These are phyloP conservation scores for Drosophila orosa DNA, from an alignment of 1,140 invertebrate species.

Conservation along the genomic window DNA sequence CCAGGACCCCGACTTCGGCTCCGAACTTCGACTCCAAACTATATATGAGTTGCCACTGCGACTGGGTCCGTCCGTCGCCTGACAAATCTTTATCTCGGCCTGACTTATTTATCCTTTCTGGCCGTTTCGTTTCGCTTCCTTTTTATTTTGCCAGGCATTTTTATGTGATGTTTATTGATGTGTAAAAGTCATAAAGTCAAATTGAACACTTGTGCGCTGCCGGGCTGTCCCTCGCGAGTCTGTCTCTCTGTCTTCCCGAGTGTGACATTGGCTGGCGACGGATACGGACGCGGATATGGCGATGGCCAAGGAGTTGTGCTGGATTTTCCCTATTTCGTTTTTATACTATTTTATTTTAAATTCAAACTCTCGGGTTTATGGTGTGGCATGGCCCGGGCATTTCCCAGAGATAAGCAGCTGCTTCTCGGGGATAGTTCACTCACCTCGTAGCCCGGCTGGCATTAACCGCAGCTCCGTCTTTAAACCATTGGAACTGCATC, in stretches of 20 bases:
- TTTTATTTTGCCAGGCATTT: slow-evolving; percentile 72
- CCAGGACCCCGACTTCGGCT: slow-evolving; percentile 11
- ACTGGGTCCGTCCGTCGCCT: slow-evolving; percentile 23
- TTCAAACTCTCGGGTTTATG: slow-evolving; percentile 14
- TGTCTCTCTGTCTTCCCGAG: slow-evolving; percentile 4
- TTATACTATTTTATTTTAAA: slow-evolving; percentile 62
- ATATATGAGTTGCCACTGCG: slow-evolving; percentile 7
- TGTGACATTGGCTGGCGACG: slow-evolving; percentile 35
- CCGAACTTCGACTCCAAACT: not conserved
- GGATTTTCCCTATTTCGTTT: slow-evolving; percentile 22
- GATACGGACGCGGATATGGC: not conserved
- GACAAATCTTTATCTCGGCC: slow-evolving; percentile 77
- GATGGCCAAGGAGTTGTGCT: not conserved
- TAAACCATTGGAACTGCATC: slow-evolving; percentile 92
- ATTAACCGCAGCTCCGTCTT: slow-evolving; percentile 90
- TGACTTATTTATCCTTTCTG: slow-evolving; percentile 82
- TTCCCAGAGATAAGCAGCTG: slow-evolving; percentile 28
- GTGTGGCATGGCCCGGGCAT: not conserved
- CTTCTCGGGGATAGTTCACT: slow-evolving; percentile 49
- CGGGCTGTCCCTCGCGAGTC: slow-evolving; percentile 15
- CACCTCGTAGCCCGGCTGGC: slow-evolving; percentile 89
- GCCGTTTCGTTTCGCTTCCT: slow-evolving; percentile 63
- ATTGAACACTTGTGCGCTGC: slow-evolving; percentile 79
- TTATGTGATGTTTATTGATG: slow-evolving; percentile 83
- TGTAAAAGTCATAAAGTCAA: slow-evolving; percentile 83